Evolutionary conservation across 2,113 vertebrate species (phyloP).

Genomic region (Rhinoderma darwinii): DNA sequence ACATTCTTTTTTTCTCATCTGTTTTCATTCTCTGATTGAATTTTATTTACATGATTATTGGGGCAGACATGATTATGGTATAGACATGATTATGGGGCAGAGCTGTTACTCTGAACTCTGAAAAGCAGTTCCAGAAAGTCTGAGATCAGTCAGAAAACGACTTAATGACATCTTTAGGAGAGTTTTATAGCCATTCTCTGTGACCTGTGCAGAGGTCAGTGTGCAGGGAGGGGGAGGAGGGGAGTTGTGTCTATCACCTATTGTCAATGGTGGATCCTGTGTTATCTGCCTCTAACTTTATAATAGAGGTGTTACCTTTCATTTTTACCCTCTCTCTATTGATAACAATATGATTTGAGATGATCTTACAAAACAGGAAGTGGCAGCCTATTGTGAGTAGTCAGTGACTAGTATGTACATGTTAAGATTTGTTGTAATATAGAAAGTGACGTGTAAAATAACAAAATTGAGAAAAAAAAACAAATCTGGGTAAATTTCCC

Average conservation of each 20-base stretch:
- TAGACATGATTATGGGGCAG: no score
- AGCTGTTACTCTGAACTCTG: no score
- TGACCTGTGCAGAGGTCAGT: neutral
- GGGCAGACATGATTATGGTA: no score
- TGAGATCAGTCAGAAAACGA: neutral
- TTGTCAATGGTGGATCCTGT: neutral
- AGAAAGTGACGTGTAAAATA: no score
- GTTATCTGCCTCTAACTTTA: neutral
- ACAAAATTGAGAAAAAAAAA: no score
- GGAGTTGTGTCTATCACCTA: neutral
- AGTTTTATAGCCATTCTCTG: neutral
- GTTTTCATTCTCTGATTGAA: no score
- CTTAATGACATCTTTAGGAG: no score
- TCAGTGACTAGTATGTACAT: neutral
- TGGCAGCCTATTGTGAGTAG: neutral
- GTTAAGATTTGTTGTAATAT: no score
- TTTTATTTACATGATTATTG: no score
- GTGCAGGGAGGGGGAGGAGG: neutral
- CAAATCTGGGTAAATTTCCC: no score
- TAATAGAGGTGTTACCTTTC: neutral
- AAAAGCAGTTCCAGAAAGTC: neutral
- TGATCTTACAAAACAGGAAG: neutral
- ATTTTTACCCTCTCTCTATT: neutral
- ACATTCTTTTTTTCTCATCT: no score
- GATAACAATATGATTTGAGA: neutral